These are phyloP conservation scores for Eptesicus fuscus DNA, from an alignment of 2,113 vertebrate genomes.

Conservation along the genomic window DNA sequence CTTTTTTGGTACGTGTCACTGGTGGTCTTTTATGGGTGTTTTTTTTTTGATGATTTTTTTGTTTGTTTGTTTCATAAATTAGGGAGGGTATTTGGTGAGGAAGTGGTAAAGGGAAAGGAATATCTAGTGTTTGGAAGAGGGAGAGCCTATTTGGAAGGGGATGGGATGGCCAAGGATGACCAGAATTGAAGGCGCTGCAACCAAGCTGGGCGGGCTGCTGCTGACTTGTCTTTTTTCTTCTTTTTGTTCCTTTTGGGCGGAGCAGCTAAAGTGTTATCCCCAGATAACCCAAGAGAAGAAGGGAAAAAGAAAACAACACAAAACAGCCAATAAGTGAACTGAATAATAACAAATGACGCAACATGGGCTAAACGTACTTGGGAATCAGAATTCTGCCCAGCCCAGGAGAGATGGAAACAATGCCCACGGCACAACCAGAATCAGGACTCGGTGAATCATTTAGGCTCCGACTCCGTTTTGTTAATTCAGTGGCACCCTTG, in stretches of 20 bases:
- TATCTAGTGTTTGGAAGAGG: conserved; percentile 83
- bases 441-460: neutral
- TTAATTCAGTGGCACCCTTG: neutral
- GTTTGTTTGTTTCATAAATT: conserved; percentile 57
- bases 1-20: neutral
- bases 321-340: conserved; percentile 54
- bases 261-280: conserved; percentile 83
- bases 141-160: conserved; percentile 82
- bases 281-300: conserved; percentile 68
- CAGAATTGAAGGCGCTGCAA: too few species aligned
- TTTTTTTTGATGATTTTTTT: too few species aligned
- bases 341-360: conserved; percentile 55
- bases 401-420: neutral
- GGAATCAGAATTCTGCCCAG: neutral
- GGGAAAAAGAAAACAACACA: conserved; percentile 25
- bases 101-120: conserved; percentile 74
- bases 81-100: conserved; percentile 47
- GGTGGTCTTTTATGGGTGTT: too few species aligned
- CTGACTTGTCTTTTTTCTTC: too few species aligned
- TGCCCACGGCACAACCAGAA: rapidly evolving
- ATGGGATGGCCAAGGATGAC: conserved; percentile 87
- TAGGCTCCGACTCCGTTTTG: neutral
- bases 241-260: conserved; percentile 88
- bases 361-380: conserved; percentile 44
- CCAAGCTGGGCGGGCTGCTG: neutral